These are phyloP conservation scores for Glossophaga mutica DNA, from an alignment of 2,797 vertebrate genomes.

Conservation along the genomic window DNA sequence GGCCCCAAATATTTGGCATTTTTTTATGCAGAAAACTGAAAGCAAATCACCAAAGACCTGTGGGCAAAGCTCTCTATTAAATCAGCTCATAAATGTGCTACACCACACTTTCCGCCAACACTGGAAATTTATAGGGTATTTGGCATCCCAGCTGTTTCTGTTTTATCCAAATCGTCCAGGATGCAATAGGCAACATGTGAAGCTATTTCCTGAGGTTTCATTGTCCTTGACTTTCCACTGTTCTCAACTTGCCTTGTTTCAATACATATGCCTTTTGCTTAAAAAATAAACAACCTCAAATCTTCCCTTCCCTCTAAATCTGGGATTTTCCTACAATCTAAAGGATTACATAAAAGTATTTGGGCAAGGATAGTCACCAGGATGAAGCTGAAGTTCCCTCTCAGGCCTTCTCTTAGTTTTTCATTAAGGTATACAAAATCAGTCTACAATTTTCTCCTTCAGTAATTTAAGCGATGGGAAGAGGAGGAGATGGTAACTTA, in stretches of 20 bases:
- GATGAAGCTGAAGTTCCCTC: not conserved
- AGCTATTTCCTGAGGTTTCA: conserved; percentile 48
- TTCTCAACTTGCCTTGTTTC: conserved; percentile 1
- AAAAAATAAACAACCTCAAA: not conserved
- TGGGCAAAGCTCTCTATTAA: conserved; percentile 26
- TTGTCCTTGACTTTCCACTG: not conserved
- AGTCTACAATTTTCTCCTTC: not conserved
- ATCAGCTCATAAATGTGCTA: not conserved
- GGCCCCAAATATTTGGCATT: conserved; percentile 51
- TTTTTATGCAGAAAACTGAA: conserved; percentile 63
- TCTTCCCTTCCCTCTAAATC: conserved; percentile 1
- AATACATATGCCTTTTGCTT: not conserved
- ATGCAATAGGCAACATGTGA: conserved; percentile 5
- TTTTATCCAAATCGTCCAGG: conserved; percentile 39
- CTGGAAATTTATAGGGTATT: not conserved
- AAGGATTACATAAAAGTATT: not conserved
- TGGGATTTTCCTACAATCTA: not conserved
- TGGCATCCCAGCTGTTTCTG: conserved; percentile 59
- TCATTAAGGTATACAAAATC: not conserved
- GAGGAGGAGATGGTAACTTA: not conserved
- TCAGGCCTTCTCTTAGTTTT: not conserved
- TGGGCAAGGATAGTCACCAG: not conserved
- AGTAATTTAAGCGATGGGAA: not conserved
- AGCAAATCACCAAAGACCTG: conserved; percentile 35
- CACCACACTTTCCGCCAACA: not conserved